Percentiles rank a stretch among this genome's conserved stretches.
Evolutionary conservation across 2,888 invertebrate species (phyloP).

Genomic region (Drosophila anomalata): DNA sequence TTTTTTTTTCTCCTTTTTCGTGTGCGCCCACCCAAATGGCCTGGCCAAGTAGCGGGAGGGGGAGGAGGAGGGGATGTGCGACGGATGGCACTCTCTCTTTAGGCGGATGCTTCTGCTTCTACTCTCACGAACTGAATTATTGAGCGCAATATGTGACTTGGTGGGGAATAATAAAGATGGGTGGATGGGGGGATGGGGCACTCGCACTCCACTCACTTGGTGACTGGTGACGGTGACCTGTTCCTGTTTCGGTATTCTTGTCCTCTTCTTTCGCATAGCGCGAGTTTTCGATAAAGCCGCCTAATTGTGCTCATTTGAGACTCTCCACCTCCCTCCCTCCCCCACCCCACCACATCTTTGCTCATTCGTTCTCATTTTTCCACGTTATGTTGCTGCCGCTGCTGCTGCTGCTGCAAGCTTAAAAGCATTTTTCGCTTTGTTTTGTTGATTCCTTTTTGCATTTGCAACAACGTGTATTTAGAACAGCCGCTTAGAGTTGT

Average conservation of each 20-base stretch:
- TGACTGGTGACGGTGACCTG: conserved; percentile 57
- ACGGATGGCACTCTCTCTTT: conserved; percentile 25
- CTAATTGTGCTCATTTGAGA: conserved; percentile 77
- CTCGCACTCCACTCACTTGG: no score
- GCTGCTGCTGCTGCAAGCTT: conserved; percentile 55
- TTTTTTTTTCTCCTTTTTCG: conserved; percentile 52
- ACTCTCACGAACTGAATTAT: conserved; percentile 61
- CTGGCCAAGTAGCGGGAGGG: conserved; percentile 14
- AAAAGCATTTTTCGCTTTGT: conserved; percentile 52
- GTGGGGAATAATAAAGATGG: conserved; percentile 8
- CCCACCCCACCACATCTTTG: conserved; percentile 11
- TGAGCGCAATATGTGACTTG: conserved; percentile 72
- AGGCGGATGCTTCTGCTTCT: conserved; percentile 22
- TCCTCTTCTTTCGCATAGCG: conserved; percentile 45
- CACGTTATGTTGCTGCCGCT: conserved; percentile 44
- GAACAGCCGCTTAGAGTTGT: conserved; percentile 59
- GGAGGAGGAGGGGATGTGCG: not conserved
- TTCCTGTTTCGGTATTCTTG: conserved; percentile 58
- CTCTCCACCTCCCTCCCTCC: conserved; percentile 37
- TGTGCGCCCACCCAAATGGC: conserved; percentile 70
- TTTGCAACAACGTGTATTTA: conserved; percentile 69
- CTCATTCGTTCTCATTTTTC: conserved; percentile 17
- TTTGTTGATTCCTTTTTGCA: conserved; percentile 62
- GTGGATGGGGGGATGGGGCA: conserved; percentile 8
- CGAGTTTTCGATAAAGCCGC: conserved; percentile 72